phyloP scores from a whole-genome alignment of 1,140 invertebrate genomes.

The Saccostrea glomerata region DNA sequence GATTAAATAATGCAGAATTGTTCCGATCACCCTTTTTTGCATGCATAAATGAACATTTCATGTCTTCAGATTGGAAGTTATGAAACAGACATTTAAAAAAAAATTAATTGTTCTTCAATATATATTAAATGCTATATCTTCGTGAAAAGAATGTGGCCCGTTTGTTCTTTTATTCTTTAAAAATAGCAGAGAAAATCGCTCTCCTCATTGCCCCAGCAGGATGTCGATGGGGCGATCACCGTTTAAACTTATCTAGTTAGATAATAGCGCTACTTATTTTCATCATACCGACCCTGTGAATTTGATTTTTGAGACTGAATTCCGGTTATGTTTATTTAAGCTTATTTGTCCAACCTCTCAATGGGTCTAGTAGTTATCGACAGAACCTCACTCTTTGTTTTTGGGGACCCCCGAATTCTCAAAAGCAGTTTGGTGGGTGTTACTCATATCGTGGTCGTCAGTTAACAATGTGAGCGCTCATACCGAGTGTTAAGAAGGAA shows the following conservation, averaged over 20 bases:
- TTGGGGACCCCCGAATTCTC: neutral
- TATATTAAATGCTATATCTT: no score
- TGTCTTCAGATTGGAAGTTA: no score
- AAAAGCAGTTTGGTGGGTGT: neutral
- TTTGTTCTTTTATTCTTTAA: no score
- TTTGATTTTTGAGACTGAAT: constrained; percentile 28
- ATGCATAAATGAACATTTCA: no score
- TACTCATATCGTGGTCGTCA: neutral
- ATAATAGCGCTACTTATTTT: neutral
- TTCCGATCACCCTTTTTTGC: neutral
- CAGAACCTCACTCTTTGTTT: neutral
- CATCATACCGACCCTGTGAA: neutral
- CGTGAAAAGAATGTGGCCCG: no score
- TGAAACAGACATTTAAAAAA: no score
- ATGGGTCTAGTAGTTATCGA: constrained; percentile 4
- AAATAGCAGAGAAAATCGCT: no score
- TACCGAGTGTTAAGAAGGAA: neutral
- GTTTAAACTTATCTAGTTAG: neutral
- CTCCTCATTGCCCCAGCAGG: no score
- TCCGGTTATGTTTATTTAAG: neutral
- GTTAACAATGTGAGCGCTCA: neutral
- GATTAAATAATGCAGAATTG: neutral
- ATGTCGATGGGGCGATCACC: no score
- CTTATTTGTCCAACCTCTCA: constrained; percentile 1
- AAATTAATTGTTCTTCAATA: no score